A percentile compares a stretch with the other conserved stretches of the same genome.
phyloP scores from a whole-genome alignment of 2,797 vertebrate genomes.

The Darevskia nairensis region DNA sequence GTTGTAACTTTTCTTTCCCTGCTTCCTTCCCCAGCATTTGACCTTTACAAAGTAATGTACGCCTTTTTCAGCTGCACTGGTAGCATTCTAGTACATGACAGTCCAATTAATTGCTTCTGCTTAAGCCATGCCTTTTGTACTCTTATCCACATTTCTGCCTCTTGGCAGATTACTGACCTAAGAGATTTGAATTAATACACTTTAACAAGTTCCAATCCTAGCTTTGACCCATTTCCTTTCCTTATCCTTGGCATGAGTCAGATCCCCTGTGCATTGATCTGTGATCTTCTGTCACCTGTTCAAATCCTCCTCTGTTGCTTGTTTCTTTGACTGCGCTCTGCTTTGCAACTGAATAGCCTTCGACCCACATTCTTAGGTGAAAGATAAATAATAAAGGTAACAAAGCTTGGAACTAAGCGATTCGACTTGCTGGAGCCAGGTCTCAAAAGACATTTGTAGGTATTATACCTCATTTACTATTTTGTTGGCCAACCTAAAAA shows the following conservation, averaged over 20 bases:
- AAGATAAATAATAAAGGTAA: conserved; percentile 18
- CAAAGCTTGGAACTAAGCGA: conserved; percentile 1
- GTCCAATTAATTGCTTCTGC: conserved; percentile 3
- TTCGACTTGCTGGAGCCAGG: conserved; percentile 4
- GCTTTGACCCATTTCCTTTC: neutral
- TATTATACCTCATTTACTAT: neutral
- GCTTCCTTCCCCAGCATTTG: neutral
- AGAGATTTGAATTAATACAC: neutral
- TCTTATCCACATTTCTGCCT: neutral
- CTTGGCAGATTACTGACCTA: neutral
- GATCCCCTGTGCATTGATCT: neutral
- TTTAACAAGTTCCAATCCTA: neutral
- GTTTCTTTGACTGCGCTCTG: neutral
- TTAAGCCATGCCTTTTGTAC: neutral
- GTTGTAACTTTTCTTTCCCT: neutral
- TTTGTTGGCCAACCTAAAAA: neutral
- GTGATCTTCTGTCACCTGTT: neutral
- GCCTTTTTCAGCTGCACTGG: neutral
- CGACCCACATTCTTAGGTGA: neutral
- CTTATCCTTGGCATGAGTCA: neutral
- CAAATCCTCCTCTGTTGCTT: neutral
- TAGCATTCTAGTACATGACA: neutral
- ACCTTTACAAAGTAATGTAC: neutral
- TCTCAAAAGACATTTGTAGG: neutral
- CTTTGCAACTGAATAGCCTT: neutral